Percentiles rank a stretch among this genome's conserved stretches.
Evolutionary conservation across 2,113 vertebrate genomes (phyloP).

Genomic region (Hypanus sabinus): DNA sequence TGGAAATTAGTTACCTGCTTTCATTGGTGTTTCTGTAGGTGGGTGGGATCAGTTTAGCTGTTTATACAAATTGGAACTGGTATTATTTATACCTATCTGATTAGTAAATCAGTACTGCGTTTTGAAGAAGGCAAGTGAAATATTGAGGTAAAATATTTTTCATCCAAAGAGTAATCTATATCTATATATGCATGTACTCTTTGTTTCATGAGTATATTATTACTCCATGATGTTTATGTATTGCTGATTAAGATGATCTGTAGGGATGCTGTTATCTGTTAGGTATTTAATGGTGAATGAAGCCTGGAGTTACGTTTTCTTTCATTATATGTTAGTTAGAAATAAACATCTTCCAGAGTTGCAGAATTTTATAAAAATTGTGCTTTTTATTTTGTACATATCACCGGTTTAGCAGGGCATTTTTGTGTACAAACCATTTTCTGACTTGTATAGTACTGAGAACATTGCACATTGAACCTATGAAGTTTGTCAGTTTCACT

Average conservation of each 20-base stretch:
- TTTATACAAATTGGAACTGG: background rate
- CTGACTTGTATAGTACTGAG: too few species aligned
- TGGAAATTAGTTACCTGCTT: background rate
- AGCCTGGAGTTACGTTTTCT: background rate
- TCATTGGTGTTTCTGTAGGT: background rate
- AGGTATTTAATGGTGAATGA: background rate
- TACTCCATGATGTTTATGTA: background rate
- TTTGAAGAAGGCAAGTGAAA: background rate
- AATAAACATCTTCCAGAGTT: background rate
- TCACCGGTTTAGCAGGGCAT: background rate
- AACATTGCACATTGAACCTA: background rate
- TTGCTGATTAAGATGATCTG: background rate
- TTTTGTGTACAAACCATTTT: background rate
- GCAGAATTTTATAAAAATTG: background rate
- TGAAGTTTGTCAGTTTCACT: background rate
- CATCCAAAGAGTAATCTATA: background rate
- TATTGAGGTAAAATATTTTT: background rate
- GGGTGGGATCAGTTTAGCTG: background rate
- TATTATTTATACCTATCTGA: background rate
- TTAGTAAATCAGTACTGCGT: background rate
- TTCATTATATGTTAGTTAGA: background rate
- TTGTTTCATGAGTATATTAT: background rate
- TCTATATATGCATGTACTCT: background rate
- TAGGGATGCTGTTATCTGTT: background rate
- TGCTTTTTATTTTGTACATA: background rate